Evolutionary conservation across 2,113 vertebrate species (phyloP), one percentile per base, ranked within the genome.

Genomic region (Aegotheles bennettii): DNA sequence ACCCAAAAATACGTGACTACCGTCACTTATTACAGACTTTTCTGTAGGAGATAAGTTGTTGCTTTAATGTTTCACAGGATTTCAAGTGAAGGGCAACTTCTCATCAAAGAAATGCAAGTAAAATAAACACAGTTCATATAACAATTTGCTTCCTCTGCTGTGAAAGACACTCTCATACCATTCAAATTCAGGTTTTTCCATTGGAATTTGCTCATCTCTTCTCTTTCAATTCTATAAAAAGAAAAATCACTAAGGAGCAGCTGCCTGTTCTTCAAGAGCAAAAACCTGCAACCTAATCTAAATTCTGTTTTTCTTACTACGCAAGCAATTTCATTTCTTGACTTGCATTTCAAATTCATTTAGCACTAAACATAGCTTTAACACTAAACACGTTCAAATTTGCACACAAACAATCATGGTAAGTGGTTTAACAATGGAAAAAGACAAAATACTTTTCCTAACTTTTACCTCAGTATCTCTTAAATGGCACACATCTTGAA

Each of bases 251-350:
- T 90, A 76, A 95, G 95, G 35, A 94, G 91, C 94, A 97, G 96
- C 96, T 97, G 96, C 77, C 74, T 87, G 96, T 91, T 96, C 94
- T 94, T 95, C 92, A 96, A 91, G 79, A 90, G 94, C 78, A 90
- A 95, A 97, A 97, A 96, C 87, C 84, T 94, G 93, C 94, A 84
- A 84, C 80, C 76, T 84, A 92, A 93, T 94, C 92, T 86, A 86
- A 95, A 95, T 85, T 85, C 89, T 88, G 14, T 7, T 91, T 94
- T 88, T 93, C 91, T 79, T 92, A 75, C 94, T 84, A 70, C 0
- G 3, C 85, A 93, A 93, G 93, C 94, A 86, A 93, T 93, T 91
- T 87, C 14, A 23, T 71, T 83, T 93, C 70, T 95, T 83, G 45
- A 77, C 75, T 97, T 85, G 48, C 84, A 88, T 91, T 91, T 96